Base-by-base conservation (phyloP, 2,797 vertebrate species). In the Spinibarbus caldwelli region DNA sequence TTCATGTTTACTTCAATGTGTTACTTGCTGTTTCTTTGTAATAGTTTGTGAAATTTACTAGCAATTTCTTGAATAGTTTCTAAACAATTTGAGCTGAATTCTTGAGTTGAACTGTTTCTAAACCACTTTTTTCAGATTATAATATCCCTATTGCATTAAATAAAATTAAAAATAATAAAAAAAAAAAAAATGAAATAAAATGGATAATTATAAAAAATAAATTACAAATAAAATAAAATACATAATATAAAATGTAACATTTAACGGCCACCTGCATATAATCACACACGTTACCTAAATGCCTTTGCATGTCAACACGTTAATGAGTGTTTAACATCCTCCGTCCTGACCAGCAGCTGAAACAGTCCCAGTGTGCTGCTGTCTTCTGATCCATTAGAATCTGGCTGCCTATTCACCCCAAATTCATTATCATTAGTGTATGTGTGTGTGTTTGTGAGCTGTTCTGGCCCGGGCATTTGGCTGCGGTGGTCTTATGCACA, bases 401-500 rank as follows among this genome's bases (percentile, higher is more conserved):
- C 96, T 96, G 96, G 96, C 95, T 96, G 96, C 95, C 97, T 97
- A 96, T 97, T 96, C 95, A 96, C 95, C 96, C 96, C 91, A 94
- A 96, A 99, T 99, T 96, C 96, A 97, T 98, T 98, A 97, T 98
- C 97, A 98, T 98, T 98, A 99, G 62, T 95, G 94, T 96, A 29
- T 23, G 59, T 85, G 83, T 85, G 80, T 86, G 43, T 67, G 78
- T 34, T 2, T 34, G 34, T 34, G 78, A 84, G 78, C 68, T 84
- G 79, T 86, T 76, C 94, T 96, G 97, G 97, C 97, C 97, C 96
- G 94, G 94, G 91, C 90, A 94, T 95, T 86, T 96, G 95, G 96
- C 96, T 95, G 97, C 95, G 96, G 95, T 92, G 80, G 77, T 75
- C 75, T 59, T 68, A 81, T 73, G 86, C 79, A 68, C 76, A 86